These are phyloP conservation scores for Metellina segmentata DNA, from an alignment of 2,888 invertebrate species.

Conservation along the genomic window DNA sequence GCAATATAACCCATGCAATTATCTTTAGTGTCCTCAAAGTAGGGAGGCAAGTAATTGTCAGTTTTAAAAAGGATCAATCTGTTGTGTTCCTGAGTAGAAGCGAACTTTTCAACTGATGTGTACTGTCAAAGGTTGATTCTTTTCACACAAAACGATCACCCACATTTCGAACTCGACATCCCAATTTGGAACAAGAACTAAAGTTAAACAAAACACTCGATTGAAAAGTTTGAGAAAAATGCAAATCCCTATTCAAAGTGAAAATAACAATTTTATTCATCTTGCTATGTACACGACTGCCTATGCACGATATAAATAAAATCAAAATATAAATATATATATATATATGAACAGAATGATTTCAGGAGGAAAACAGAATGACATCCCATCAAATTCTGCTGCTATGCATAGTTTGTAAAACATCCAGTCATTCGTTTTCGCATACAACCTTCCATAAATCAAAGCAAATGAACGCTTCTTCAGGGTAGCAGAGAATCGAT, in stretches of 20 bases:
- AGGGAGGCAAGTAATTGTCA: too few relatives aligned
- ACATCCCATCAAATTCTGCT: slow-evolving; percentile 20
- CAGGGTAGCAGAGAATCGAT: slow-evolving; percentile 84
- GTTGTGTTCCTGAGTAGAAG: too few relatives aligned
- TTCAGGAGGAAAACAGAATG: slow-evolving; percentile 32
- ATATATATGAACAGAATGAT: slow-evolving; percentile 56
- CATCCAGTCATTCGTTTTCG: slow-evolving; percentile 7
- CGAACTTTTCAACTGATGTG: too few relatives aligned
- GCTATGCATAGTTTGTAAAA: slow-evolving; percentile 55
- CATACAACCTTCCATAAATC: slow-evolving; percentile 4
- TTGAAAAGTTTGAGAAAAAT: too few relatives aligned
- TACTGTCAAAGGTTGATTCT: too few relatives aligned
- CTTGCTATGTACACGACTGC: slow-evolving; percentile 50
- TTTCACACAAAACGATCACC: too few relatives aligned
- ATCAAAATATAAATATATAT: slow-evolving; percentile 58
- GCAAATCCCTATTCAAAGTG: slow-evolving; percentile 15
- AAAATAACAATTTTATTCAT: slow-evolving; percentile 64
- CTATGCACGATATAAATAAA: slow-evolving; percentile 66
- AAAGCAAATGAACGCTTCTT: slow-evolving; percentile 11
- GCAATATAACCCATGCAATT: too few relatives aligned
- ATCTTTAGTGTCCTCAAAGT: too few relatives aligned
- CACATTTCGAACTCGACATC: too few relatives aligned
- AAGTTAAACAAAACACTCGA: too few relatives aligned
- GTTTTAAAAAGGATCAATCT: too few relatives aligned
- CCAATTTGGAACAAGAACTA: too few relatives aligned